Base-by-base conservation (phyloP, 2,888 invertebrate species). In the Epinotia demarniana region DNA sequence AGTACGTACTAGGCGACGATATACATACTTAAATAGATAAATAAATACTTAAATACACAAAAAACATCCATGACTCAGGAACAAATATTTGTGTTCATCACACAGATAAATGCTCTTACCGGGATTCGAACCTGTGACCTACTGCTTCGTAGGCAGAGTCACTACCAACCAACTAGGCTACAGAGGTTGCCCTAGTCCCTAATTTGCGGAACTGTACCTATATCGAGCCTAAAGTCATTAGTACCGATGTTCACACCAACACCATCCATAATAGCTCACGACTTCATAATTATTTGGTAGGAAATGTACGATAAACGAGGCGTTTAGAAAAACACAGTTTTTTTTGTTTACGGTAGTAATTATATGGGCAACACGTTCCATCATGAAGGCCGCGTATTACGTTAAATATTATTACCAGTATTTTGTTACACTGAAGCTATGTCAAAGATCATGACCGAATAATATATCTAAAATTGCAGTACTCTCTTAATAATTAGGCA, bases 241-340 rank as follows among this genome's bases (percentile, higher is more conserved):
- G 23, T 58, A 23, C 43, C 23, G 43, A 23, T 69, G 58, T 58
- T 60, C 58, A 46, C n/a, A 69, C 23, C 16, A 23, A 71, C 70
- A 62, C 62, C 70, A 53, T 62, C 77, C 63, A 60, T 39, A 77
- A 78, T 78, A 72, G 73, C 79, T 84, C 86, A 86, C 86, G 85
- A 86, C 68, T 82, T 76, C 69, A 80, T 81, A 82, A 86, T 85
- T 80, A 83, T 79, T 78, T 77, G 78, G 79, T 82, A 84, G 84
- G 83, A 84, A 84, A 82, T 78, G 70, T 72, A 49, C 33, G 62
- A 69, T 77, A 68, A 79, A 79, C 81, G 81, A 78, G 78, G 73
- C 76, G 72, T 76, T 79, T 72, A 78, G 77, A 78, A 80, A 79
- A 79, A 80, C 79, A 76, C 71, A 1, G 46, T 33, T 70, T 75